Evolutionary conservation across 2,797 vertebrate genomes (phyloP).

Genomic region (Pangasius krempfi): DNA sequence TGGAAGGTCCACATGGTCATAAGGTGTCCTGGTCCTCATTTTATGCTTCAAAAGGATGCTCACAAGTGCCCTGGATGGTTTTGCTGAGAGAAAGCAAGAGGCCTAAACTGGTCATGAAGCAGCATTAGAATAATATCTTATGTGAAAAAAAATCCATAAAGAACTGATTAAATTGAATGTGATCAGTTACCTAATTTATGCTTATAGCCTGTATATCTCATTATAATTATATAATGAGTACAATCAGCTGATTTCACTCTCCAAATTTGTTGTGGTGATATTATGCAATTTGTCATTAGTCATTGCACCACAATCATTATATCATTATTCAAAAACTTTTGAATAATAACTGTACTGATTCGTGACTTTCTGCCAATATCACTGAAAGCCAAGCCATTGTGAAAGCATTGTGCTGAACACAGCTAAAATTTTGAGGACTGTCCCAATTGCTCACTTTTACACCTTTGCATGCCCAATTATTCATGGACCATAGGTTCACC

Average conservation of each 20-base stretch:
- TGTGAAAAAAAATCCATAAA: neutral
- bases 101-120: neutral
- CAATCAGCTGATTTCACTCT: neutral
- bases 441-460: neutral
- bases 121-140: neutral
- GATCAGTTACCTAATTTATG: neutral
- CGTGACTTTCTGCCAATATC: neutral
- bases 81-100: neutral
- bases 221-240: neutral
- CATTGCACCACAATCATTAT: neutral
- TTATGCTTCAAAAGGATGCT: neutral
- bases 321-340: neutral
- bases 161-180: neutral
- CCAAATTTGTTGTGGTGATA: neutral
- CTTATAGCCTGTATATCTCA: neutral
- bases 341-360: neutral
- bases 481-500: neutral
- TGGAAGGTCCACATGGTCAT: neutral
- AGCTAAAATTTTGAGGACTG: neutral
- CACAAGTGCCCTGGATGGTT: neutral
- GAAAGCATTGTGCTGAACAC: neutral
- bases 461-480: neutral
- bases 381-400: neutral
- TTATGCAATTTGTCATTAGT: neutral
- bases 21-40: neutral